Conservation (phyloP, 1,140 invertebrate species). For the Eupeodes corollae region DNA sequence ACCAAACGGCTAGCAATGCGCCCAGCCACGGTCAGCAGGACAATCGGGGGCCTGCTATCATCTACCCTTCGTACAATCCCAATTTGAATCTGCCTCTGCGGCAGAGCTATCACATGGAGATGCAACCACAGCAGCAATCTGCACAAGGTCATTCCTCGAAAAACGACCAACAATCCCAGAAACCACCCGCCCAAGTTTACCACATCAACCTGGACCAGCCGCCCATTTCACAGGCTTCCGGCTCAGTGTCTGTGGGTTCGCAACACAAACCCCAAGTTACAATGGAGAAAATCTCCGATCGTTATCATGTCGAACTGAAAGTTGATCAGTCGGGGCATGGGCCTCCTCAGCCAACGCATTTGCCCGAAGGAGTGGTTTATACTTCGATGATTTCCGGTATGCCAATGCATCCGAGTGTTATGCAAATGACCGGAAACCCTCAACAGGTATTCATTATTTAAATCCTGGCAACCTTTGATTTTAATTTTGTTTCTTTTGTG, state of each 20-base stretch:
- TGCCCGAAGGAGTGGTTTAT: constrained; percentile 23
- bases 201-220: constrained; percentile 34
- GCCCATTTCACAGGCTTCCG: constrained; percentile 25
- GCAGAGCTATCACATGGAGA: constrained; percentile 26
- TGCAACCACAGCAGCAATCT: constrained; percentile 17
- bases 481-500: neutral
- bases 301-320: constrained; percentile 32
- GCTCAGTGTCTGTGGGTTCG: constrained; percentile 20
- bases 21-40: constrained; percentile 28
- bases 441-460: constrained; percentile 17
- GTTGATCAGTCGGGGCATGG: constrained; percentile 21
- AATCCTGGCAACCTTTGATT: neutral
- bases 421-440: constrained; percentile 26
- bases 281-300: constrained; percentile 32
- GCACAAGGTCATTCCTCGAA: constrained; percentile 14
- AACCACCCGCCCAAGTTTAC: constrained; percentile 27
- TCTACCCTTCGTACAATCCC: constrained; percentile 13
- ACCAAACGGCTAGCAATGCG: constrained; percentile 28
- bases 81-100: constrained; percentile 24
- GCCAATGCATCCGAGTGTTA: constrained; percentile 27
- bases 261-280: constrained; percentile 28
- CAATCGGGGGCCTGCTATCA: constrained; percentile 21
- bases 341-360: constrained; percentile 4
- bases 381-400: constrained; percentile 25
- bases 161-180: constrained; percentile 16